phyloP scores from a whole-genome alignment of 2,113 vertebrate genomes.

The Candoia aspera region DNA sequence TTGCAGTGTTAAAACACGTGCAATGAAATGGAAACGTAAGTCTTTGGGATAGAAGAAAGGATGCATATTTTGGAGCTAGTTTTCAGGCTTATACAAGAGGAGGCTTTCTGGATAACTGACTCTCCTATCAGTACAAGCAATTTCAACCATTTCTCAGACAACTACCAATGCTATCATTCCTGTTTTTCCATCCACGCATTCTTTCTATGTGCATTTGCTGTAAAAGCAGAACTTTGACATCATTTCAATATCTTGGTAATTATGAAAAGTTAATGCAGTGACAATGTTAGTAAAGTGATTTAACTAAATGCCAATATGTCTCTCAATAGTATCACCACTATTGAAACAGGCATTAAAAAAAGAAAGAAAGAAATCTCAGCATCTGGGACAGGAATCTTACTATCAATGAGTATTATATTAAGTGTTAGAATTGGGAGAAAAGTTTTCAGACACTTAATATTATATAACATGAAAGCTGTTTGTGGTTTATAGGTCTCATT shows the following conservation, averaged over 20 bases:
- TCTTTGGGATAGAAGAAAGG: not conserved
- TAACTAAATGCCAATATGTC: not conserved
- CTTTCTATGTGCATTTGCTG: not conserved
- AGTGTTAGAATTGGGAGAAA: not conserved
- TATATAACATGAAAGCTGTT: slow-evolving; percentile 24
- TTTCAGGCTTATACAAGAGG: not conserved
- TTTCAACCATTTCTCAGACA: not conserved
- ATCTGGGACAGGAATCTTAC: not conserved
- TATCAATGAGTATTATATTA: not conserved
- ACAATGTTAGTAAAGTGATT: not conserved
- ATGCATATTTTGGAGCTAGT: not conserved
- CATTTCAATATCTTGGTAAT: not conserved
- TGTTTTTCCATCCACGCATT: not conserved
- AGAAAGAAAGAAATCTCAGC: not conserved
- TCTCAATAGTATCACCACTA: not conserved
- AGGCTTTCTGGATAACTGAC: not conserved
- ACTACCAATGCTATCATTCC: not conserved
- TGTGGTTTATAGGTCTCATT: not conserved
- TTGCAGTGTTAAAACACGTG: not conserved
- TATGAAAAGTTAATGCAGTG: not conserved
- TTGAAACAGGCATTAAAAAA: not conserved
- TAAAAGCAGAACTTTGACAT: not conserved
- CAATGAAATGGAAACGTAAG: not conserved
- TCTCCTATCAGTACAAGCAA: not conserved
- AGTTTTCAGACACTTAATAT: slow-evolving; percentile 19